Percentiles rank a stretch among this genome's conserved stretches.
Evolutionary conservation across 1,140 invertebrate species (phyloP).

Genomic region (Phocides pigmalion): DNA sequence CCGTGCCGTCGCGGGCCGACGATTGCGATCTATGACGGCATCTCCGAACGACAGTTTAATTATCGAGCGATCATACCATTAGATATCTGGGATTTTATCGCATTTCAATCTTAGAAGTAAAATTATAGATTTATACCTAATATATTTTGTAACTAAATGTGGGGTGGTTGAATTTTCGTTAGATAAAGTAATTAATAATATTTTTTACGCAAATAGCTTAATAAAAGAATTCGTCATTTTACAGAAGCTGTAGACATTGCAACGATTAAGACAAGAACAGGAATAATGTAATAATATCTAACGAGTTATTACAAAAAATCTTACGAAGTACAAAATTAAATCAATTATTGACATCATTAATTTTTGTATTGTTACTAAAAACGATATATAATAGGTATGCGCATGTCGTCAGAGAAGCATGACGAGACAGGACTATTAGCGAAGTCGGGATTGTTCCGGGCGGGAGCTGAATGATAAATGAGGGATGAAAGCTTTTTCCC

Average conservation of each 20-base stretch:
- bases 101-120: not conserved
- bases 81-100: conserved; percentile 20
- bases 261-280: too few species aligned
- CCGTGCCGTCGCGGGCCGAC: not conserved
- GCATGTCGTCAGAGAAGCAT: not conserved
- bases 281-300: too few species aligned
- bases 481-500: conserved; percentile 3
- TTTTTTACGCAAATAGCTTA: not conserved
- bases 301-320: too few species aligned
- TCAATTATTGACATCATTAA: too few species aligned
- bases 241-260: too few species aligned
- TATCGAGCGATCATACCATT: conserved; percentile 9
- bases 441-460: not conserved
- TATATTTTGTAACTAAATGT: not conserved
- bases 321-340: too few species aligned
- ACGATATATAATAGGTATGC: not conserved
- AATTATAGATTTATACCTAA: not conserved
- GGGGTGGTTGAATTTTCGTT: not conserved
- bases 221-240: not conserved
- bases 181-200: not conserved
- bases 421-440: conserved; percentile 1
- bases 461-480: conserved; percentile 4
- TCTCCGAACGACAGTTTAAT: conserved; percentile 28
- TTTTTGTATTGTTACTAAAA: not conserved
- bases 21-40: conserved; percentile 15